Evolutionary conservation across 2,113 vertebrate genomes (phyloP).

Genomic region (Bubalus kerabau): DNA sequence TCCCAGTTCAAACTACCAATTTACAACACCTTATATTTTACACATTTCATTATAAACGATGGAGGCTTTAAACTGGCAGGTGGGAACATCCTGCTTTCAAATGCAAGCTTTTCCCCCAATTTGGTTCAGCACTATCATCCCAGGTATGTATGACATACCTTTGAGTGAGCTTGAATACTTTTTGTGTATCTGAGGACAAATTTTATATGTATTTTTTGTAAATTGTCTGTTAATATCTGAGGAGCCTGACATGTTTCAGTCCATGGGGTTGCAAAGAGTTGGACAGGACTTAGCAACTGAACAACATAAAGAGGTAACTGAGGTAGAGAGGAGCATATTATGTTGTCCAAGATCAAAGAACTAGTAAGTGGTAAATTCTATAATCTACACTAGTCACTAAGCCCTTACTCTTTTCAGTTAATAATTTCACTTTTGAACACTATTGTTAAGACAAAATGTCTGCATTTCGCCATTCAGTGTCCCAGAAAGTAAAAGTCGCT

Average conservation of each 20-base stretch:
- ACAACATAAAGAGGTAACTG: neutral
- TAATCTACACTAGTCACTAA: neutral
- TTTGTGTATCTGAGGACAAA: neutral
- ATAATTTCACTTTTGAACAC: neutral
- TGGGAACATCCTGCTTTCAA: neutral
- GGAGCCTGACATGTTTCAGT: neutral
- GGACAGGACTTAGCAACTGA: neutral
- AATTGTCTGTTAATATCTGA: neutral
- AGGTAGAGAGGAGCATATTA: neutral
- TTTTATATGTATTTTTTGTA: neutral
- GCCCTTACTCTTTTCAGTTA: neutral
- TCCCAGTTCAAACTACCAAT: neutral
- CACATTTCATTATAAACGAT: neutral
- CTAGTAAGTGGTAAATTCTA: neutral
- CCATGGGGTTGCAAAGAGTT: neutral
- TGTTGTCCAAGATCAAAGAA: neutral
- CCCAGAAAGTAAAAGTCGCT: neutral
- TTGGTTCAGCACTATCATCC: neutral
- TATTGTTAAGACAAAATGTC: neutral
- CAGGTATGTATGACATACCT: neutral
- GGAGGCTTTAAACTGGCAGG: neutral
- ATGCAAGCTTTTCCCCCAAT: neutral
- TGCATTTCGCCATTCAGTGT: neutral
- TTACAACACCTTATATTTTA: neutral
- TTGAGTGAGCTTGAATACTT: neutral